Percentiles rank a stretch among this genome's conserved stretches.
These are phyloP conservation scores for Zelleria hepariella DNA, from an alignment of 2,888 invertebrate species.

Conservation along the genomic window DNA sequence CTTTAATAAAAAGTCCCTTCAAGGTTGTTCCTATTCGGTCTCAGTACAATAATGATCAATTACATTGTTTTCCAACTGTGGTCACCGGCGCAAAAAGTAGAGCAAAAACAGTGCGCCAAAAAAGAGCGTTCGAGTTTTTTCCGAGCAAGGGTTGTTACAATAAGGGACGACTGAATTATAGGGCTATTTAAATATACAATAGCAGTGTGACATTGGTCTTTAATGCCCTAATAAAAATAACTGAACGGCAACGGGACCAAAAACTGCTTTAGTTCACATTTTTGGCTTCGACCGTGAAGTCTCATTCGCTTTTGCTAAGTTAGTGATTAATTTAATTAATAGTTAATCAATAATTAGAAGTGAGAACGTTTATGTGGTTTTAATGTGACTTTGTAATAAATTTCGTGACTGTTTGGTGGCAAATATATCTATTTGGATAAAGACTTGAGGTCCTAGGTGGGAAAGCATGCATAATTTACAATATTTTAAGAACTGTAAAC, in stretches of 20 bases:
- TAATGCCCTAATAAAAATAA: conserved; percentile 51
- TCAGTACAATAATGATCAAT: conserved; percentile 30
- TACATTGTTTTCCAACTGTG: conserved; percentile 57
- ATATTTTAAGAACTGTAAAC: too few relatives aligned
- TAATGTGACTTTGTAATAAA: background rate
- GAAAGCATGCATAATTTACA: too few relatives aligned
- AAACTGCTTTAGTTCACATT: conserved; percentile 46
- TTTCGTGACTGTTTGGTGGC: background rate
- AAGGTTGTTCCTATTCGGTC: background rate
- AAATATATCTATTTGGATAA: background rate
- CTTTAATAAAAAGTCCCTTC: background rate
- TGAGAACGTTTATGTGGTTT: background rate
- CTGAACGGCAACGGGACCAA: conserved; percentile 31
- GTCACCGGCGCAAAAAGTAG: conserved; percentile 53
- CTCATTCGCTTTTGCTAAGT: conserved; percentile 17
- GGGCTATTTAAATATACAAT: conserved; percentile 56
- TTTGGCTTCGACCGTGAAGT: conserved; percentile 44
- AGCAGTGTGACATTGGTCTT: conserved; percentile 42
- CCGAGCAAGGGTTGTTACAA: conserved; percentile 46
- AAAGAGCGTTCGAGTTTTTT: conserved; percentile 25
- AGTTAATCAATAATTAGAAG: too few relatives aligned
- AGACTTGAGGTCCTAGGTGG: background rate
- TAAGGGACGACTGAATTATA: conserved; percentile 48
- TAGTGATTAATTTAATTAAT: background rate
- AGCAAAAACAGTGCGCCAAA: conserved; percentile 53